These are phyloP conservation scores for Epicampocera succincta DNA, from an alignment of 2,888 invertebrate genomes.

Conservation along the genomic window DNA sequence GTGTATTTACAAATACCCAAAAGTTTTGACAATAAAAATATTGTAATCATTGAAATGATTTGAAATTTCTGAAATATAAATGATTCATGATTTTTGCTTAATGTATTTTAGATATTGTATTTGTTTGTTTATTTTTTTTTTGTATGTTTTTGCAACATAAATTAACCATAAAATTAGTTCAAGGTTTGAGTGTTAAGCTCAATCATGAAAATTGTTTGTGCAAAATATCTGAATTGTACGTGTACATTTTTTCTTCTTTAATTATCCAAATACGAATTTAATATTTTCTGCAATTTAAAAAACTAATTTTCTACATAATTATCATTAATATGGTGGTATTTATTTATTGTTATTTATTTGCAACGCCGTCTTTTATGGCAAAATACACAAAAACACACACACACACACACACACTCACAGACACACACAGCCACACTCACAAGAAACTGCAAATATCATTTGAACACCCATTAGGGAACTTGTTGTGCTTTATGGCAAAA, in stretches of 20 bases:
- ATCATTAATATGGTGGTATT: slow-evolving; percentile 27
- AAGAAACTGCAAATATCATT: neutral
- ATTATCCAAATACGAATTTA: slow-evolving; percentile 31
- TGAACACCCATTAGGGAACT: slow-evolving; percentile 18
- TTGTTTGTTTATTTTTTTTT: too few species aligned
- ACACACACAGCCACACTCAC: too few species aligned
- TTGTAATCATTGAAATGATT: too few species aligned
- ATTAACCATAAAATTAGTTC: slow-evolving; percentile 62
- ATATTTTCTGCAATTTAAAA: slow-evolving; percentile 41
- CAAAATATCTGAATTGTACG: slow-evolving; percentile 3
- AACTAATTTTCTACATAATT: slow-evolving; percentile 67
- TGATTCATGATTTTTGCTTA: too few species aligned
- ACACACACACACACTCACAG: too few species aligned
- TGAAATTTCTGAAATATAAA: too few species aligned
- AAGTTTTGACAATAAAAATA: too few species aligned
- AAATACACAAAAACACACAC: neutral
- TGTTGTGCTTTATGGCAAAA: slow-evolving; percentile 25
- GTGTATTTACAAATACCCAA: too few species aligned
- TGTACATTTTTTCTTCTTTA: slow-evolving; percentile 32
- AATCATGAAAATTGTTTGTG: neutral
- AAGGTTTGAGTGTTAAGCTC: slow-evolving; percentile 40
- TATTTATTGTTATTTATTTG: slow-evolving; percentile 38
- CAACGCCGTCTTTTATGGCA: neutral
- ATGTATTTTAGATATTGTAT: too few species aligned
- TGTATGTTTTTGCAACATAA: neutral